These are phyloP conservation scores for Leptarthrus brevirostris DNA, from an alignment of 2,888 invertebrate species.

Conservation along the genomic window DNA sequence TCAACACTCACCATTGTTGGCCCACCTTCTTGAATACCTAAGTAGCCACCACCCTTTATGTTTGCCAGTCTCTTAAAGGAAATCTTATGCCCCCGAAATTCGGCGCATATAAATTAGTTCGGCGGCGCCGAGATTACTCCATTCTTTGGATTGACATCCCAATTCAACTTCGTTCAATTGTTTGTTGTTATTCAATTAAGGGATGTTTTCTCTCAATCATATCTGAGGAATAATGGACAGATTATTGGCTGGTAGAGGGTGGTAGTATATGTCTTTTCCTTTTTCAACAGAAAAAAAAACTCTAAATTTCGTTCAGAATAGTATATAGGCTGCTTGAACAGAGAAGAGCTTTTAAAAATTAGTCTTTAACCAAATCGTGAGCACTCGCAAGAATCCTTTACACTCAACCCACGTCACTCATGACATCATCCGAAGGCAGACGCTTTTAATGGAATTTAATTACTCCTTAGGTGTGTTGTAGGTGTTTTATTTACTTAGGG, in stretches of 20 bases:
- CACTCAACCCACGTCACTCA: too few species aligned
- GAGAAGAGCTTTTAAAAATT: too few species aligned
- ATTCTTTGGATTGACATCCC: conserved; percentile 41
- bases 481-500: conserved; percentile 17
- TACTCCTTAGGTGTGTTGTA: not conserved
- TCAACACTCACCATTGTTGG: not conserved
- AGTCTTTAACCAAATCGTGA: too few species aligned
- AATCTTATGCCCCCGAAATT: conserved; percentile 29
- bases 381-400: too few species aligned
- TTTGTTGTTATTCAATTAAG: conserved; percentile 50
- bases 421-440: not conserved
- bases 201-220: conserved; percentile 46
- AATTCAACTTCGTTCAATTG: conserved; percentile 40
- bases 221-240: conserved; percentile 1
- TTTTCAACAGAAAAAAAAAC: not conserved
- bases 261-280: not conserved
- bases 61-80: not conserved
- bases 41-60: conserved; percentile 29
- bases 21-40: conserved; percentile 37
- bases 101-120: conserved; percentile 26
- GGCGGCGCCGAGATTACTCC: conserved; percentile 15
- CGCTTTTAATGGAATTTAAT: conserved; percentile 1
- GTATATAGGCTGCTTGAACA: too few species aligned
- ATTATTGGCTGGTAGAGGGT: not conserved
- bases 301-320: not conserved